phyloP scores from a whole-genome alignment of 2,888 invertebrate species.

The Gnatocerus cornutus region DNA sequence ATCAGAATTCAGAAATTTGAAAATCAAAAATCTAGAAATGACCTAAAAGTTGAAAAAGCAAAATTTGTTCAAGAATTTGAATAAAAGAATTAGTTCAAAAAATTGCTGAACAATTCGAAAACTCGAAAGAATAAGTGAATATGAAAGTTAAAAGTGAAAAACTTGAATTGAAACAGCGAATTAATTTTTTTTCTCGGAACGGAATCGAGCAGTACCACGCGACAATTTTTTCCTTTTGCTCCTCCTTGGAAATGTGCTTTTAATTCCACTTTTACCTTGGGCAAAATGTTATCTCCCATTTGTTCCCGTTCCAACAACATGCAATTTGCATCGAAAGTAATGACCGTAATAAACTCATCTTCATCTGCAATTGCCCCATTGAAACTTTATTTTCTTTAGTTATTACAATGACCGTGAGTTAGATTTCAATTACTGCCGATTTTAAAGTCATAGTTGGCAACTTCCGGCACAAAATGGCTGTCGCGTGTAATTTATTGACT shows the following conservation, averaged over 20 bases:
- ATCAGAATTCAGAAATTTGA: no score
- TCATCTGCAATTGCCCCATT: constrained; percentile 19
- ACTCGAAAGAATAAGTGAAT: no score
- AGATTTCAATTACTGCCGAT: constrained; percentile 39
- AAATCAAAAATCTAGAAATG: no score
- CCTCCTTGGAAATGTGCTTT: constrained; percentile 9
- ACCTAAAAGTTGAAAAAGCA: no score
- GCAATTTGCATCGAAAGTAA: constrained; percentile 32
- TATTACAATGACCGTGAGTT: constrained; percentile 15
- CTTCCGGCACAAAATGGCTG: constrained; percentile 37
- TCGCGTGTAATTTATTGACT: constrained; percentile 30
- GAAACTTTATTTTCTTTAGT: constrained; percentile 35
- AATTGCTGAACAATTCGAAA: no score
- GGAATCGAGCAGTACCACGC: no score
- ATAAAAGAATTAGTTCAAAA: no score
- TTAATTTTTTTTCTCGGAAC: no score
- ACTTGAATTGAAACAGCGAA: no score
- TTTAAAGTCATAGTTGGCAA: constrained; percentile 25
- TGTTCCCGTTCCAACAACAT: constrained; percentile 22
- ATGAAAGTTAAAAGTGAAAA: no score
- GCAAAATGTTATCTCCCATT: constrained; percentile 34
- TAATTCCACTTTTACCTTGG: constrained; percentile 37
- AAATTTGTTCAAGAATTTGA: no score
- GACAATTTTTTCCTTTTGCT: constrained; percentile 4
- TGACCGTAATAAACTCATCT: constrained; percentile 39